Percentiles rank a stretch among this genome's conserved stretches.
These are phyloP conservation scores for Agapornis roseicollis DNA, from an alignment of 2,113 vertebrate species.

Conservation along the genomic window DNA sequence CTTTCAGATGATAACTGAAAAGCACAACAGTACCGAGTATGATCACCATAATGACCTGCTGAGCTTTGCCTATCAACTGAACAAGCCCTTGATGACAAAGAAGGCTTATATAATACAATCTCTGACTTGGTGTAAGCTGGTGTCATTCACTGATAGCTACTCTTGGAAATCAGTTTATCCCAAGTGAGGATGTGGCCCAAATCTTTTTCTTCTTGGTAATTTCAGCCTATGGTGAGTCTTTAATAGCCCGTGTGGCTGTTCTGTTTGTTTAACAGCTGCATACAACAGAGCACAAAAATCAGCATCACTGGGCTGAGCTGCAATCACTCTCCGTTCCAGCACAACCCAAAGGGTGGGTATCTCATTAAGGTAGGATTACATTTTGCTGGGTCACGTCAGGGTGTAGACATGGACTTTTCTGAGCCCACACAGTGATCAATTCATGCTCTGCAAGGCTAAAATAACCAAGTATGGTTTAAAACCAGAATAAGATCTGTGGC, in stretches of 20 bases:
- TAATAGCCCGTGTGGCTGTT: background rate
- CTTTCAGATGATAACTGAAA: background rate
- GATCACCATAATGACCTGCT: background rate
- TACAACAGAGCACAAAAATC: background rate
- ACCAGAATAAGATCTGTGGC: background rate
- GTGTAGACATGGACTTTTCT: background rate
- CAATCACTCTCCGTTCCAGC: background rate
- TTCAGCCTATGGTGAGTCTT: background rate
- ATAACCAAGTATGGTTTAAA: background rate
- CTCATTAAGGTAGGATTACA: background rate
- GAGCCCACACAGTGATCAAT: background rate
- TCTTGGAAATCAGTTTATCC: background rate
- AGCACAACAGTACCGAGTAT: background rate
- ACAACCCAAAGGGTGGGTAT: fast-evolving
- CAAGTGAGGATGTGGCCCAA: background rate
- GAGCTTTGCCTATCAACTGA: background rate
- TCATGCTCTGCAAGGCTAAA: background rate
- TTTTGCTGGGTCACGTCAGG: fast-evolving
- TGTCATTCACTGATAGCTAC: background rate
- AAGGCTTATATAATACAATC: background rate
- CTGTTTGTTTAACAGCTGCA: background rate
- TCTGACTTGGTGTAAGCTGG: background rate
- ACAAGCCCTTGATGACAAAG: background rate
- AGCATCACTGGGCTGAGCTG: fast-evolving
- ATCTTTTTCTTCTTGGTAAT: background rate